Conservation (phyloP, 2,113 vertebrate genomes). For the Notiomystis cincta region DNA sequence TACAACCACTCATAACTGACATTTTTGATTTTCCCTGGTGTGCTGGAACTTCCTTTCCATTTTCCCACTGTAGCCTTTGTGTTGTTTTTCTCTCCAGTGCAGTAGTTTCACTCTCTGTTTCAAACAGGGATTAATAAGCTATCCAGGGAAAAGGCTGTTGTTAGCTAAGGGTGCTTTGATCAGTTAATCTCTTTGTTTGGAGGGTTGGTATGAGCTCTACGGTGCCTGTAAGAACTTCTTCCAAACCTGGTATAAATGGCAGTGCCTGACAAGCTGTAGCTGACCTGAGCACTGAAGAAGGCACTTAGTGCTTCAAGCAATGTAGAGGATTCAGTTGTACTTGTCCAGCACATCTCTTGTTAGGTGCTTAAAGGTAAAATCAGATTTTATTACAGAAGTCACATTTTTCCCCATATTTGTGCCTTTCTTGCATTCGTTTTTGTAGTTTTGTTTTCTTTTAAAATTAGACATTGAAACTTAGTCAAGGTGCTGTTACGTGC, state of each 20-base stretch:
- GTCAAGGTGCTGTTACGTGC: not conserved
- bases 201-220: not conserved
- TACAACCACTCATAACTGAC: not conserved
- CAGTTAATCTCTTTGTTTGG: conserved; percentile 39
- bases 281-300: not conserved
- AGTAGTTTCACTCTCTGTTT: not conserved
- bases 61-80: not conserved
- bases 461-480: not conserved
- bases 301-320: not conserved
- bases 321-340: not conserved
- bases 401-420: accelerated
- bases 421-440: not conserved
- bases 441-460: not conserved
- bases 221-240: not conserved
- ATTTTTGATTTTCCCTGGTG: not conserved
- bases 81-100: not conserved
- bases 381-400: not conserved
- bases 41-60: not conserved
- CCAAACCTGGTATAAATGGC: conserved; percentile 13
- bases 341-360: not conserved
- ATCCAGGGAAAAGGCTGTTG: conserved; percentile 2
- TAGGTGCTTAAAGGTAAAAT: not conserved
- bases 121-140: conserved; percentile 9
- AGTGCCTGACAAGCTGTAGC: not conserved
- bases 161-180: conserved; percentile 35